Evolutionary conservation across 92 coral and sea anemone species (phyloP).

Genomic region (Actinostola sp.): DNA sequence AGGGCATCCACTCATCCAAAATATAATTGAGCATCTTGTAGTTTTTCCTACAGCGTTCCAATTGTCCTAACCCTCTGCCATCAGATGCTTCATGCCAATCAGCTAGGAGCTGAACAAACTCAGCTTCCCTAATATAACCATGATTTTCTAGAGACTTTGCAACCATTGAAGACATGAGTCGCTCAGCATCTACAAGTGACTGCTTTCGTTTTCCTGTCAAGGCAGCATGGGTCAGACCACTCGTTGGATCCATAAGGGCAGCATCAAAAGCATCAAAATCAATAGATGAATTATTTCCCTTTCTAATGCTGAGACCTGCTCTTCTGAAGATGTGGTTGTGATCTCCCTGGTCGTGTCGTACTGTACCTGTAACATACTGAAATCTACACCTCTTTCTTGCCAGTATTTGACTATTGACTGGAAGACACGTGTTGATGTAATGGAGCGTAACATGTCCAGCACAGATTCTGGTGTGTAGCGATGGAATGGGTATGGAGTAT

Average conservation of each 20-base stretch:
- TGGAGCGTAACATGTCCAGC: constrained; percentile 52
- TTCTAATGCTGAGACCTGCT: constrained; percentile 31
- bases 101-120: constrained; percentile 36
- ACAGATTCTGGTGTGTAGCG: constrained; percentile 35
- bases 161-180: constrained; percentile 49
- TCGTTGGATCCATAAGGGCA: constrained; percentile 47
- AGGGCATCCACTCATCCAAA: constrained; percentile 78
- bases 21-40: constrained; percentile 54
- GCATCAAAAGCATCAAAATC: constrained; percentile 61
- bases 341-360: constrained; percentile 65
- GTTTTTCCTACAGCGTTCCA: constrained; percentile 48
- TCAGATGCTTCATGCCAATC: constrained; percentile 73
- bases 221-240: constrained; percentile 75
- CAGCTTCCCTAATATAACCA: constrained; percentile 49
- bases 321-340: constrained; percentile 61
- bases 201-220: constrained; percentile 61
- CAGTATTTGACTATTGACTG: constrained; percentile 9
- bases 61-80: constrained; percentile 58
- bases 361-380: constrained; percentile 35
- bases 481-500: constrained; percentile 59
- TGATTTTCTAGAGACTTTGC: constrained; percentile 42
- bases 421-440: constrained; percentile 41
- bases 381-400: constrained; percentile 39
- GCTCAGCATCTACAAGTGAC: constrained; percentile 62
- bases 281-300: constrained; percentile 25